Evolutionary conservation across 2,797 vertebrate genomes (phyloP), one percentile per base, ranked within the genome.

Genomic region (Orestias chungarensis): DNA sequence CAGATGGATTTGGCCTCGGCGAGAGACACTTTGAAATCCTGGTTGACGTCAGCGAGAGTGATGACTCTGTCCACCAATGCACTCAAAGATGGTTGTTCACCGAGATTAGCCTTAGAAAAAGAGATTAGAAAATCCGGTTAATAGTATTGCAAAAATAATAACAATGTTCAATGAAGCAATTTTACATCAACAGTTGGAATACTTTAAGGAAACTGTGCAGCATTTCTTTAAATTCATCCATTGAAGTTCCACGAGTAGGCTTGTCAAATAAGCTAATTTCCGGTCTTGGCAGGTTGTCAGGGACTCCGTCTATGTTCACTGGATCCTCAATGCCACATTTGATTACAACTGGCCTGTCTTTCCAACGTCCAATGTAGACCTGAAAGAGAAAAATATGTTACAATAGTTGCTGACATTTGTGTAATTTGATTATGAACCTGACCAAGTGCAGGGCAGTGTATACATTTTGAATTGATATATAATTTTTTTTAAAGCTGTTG

Each of bases 181-280:
- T 44, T 44, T 27, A 27, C 12, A 8, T 27, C 18, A 46, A 47
- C 15, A 25, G 38, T 38, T 7, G 23, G 6, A 23, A 59, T 14
- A 99, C 98, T 95, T 98, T 99, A 29, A 99, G 94, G 88, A 97
- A 99, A 84, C 91, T 88, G 75, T 96, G 95, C 42, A 98, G 94
- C 98, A 99, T 99, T 74, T 98, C 97, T 83, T 95, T 95, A 87
- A 99, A 99, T 87, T 99, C 98, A 0, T 98, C 96, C 94, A 99
- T 97, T 0, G 98, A 99, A 0, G 98, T 99, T 54, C 98, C 98
- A 3, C 97, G 93, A 0, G 96, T 96, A 0, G 98, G 98, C 82
- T 98, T 98, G 91, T 97, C 95, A 0, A 97, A 99, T 64, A 98
- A 94, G 59, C 92, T 95, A 80, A 94, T 92, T 42, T 97, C 96